Base-by-base conservation (phyloP, 2,888 invertebrate species). In the Sialis fuliginosa region DNA sequence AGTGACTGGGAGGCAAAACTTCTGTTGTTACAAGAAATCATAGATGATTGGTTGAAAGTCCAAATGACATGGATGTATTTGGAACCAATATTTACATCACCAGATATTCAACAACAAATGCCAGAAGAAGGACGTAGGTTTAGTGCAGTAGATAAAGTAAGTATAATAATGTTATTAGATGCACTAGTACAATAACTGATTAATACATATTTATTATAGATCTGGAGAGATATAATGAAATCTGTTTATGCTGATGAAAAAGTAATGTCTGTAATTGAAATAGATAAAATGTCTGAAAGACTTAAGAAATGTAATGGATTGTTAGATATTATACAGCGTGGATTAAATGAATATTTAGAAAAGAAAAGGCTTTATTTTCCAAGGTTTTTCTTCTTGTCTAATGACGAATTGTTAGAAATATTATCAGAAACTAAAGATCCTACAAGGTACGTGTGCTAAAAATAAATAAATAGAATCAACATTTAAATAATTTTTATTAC, bases 91-190 rank as follows among this genome's bases (percentile, higher is more conserved):
- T 95, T 96, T 66, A 87, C 89, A 2, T 93, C 93, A 13, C 93
- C 95, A 0, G 95, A 96, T 63, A 96, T 96, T 60, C 95, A 95
- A 64, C 88, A 90, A 53, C 93, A 95, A 68, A 95, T 96, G 79
- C 95, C 95, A 0, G 95, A 95, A 64, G 95, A 96, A 69, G 93
- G 92, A 1, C 74, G 95, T 49, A 74, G 91, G 51, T 96, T 96
- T 62, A 87, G 86, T 62, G 89, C 92, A 35, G 93, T 95, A 22
- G 93, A 95, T 65, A 93, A 93, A 75, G 86, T 82, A 58, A 33
- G 39, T 47, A 10, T 5, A 6, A 43, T 10, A 30, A 43, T 10
- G 13, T 8, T 12, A 12, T 10, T 10, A 12, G 41, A 8, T n/a
- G 9, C 6, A 10, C 41, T 12, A 37, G n/a, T 10, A 37, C n/a